Conservation (phyloP, 2,113 vertebrate genomes). For the Poeciliopsis turrubarensis region DNA sequence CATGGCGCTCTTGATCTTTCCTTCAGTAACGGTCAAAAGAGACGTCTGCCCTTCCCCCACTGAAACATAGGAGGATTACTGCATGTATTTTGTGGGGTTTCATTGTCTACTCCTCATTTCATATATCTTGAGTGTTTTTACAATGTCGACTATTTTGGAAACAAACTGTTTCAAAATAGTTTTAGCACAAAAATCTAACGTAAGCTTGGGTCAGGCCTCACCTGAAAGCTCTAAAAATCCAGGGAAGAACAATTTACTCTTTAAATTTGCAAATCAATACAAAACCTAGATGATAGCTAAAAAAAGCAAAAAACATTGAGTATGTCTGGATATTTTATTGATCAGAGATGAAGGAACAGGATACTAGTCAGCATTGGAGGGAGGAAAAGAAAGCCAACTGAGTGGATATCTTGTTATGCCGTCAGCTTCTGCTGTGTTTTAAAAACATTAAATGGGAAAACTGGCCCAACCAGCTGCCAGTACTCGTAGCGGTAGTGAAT, state of each 20-base stretch:
- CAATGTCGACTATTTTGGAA: background rate
- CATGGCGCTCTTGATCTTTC: conserved; percentile 19
- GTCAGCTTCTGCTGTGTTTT: background rate
- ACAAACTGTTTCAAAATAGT: background rate
- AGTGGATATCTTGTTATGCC: background rate
- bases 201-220: background rate
- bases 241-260: background rate
- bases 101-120: background rate
- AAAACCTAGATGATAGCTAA: background rate
- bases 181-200: too few relatives aligned
- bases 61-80: background rate
- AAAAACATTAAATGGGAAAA: background rate
- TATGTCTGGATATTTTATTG: background rate
- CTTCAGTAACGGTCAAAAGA: conserved; percentile 40
- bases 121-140: background rate
- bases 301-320: background rate
- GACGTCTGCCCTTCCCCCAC: background rate
- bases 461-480: background rate
- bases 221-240: background rate
- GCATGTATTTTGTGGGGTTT: background rate
- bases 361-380: background rate
- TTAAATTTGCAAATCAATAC: background rate
- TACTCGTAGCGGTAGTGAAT: conserved; percentile 2
- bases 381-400: background rate
- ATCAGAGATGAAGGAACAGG: too few relatives aligned